phyloP scores from a whole-genome alignment of 2,888 invertebrate genomes.

The Holacanthella duospinosa region DNA sequence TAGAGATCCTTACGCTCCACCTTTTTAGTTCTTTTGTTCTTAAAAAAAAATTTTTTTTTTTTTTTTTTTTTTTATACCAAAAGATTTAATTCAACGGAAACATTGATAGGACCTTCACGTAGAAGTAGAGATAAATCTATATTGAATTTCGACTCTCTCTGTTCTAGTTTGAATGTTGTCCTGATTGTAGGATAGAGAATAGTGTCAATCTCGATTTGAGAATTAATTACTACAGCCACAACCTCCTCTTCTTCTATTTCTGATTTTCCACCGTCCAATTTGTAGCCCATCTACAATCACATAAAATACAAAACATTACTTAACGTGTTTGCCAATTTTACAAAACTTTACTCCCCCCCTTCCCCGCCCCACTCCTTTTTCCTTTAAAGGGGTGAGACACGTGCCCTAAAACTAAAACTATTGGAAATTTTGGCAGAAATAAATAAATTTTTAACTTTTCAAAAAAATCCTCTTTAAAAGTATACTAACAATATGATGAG shows the following conservation, averaged over 20 bases:
- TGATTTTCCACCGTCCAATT: slow-evolving; percentile 30
- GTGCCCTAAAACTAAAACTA: too few species aligned
- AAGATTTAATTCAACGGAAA: slow-evolving; percentile 29
- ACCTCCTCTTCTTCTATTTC: slow-evolving; percentile 34
- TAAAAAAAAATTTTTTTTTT: too few species aligned
- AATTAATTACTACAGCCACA: slow-evolving; percentile 20
- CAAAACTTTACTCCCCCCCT: background rate
- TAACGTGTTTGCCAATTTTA: background rate
- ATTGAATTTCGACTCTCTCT: slow-evolving; percentile 41
- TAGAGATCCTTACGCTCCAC: background rate
- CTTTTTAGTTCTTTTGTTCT: slow-evolving; percentile 5
- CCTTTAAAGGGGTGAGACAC: background rate
- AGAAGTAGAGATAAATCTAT: slow-evolving; percentile 32
- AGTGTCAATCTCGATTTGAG: slow-evolving; percentile 48
- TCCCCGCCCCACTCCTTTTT: background rate
- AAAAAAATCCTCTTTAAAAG: too few species aligned
- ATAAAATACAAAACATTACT: too few species aligned
- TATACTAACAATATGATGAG: too few species aligned
- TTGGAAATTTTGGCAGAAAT: too few species aligned
- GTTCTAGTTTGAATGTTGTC: slow-evolving; percentile 49
- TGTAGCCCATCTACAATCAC: slow-evolving; percentile 33
- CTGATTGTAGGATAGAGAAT: slow-evolving; percentile 50
- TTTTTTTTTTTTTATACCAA: too few species aligned
- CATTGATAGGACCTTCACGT: slow-evolving; percentile 37
- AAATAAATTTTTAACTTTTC: too few species aligned